Percentiles rank a stretch among this genome's conserved stretches.
Evolutionary conservation across 2,797 vertebrate species (phyloP).

Genomic region (Mionectes olivaceus): DNA sequence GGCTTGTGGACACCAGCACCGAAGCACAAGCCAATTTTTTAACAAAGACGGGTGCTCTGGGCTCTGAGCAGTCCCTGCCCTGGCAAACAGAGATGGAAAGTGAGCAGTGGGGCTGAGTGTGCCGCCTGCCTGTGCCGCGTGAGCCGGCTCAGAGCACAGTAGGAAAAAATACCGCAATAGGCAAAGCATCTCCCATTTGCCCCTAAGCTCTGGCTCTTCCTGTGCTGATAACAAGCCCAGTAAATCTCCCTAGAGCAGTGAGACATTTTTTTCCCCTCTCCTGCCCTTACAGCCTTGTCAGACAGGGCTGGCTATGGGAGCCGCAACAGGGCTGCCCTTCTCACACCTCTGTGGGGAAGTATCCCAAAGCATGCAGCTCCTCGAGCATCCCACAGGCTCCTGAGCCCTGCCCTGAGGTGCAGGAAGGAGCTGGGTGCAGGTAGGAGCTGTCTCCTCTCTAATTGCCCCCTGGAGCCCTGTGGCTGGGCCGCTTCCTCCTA

Average conservation of each 20-base stretch:
- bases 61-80: neutral
- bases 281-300: neutral
- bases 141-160: neutral
- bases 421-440: neutral
- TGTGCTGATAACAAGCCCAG: slow-evolving; percentile 47
- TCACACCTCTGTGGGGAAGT: neutral
- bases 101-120: neutral
- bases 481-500: neutral
- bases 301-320: neutral
- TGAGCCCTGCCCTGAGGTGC: neutral
- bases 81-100: neutral
- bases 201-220: slow-evolving; percentile 55
- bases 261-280: neutral
- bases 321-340: neutral
- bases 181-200: slow-evolving; percentile 47
- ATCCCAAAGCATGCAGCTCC: neutral
- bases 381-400: neutral
- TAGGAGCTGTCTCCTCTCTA: slow-evolving; percentile 61
- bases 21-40: neutral
- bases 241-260: neutral
- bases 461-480: neutral
- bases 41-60: fast-evolving
- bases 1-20: fast-evolving
- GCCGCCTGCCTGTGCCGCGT: fast-evolving
- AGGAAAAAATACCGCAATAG: slow-evolving; percentile 54